Evolutionary conservation across 30 jellyfish, hydroid and myxozoan species (phyloP).

Genomic region (Rhopilema esculentum): DNA sequence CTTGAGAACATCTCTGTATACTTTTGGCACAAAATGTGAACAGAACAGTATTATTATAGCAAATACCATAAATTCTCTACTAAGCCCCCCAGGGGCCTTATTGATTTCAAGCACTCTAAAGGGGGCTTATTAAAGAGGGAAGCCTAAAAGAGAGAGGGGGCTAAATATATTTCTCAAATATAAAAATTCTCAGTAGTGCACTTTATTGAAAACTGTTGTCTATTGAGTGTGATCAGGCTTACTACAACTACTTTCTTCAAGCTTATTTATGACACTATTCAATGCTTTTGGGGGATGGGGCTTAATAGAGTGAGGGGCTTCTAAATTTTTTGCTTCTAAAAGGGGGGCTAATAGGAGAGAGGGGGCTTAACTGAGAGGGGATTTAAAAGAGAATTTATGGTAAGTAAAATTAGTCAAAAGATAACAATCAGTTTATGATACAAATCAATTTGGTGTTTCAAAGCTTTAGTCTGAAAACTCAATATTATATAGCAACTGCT

Average conservation of each 20-base stretch:
- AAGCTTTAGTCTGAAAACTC: slow-evolving; percentile 25
- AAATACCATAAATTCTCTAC: not conserved
- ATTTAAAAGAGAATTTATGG: not conserved
- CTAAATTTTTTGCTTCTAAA: not conserved
- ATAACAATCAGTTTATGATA: not conserved
- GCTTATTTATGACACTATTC: not conserved
- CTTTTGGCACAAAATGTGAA: not conserved
- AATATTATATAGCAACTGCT: slow-evolving; percentile 12
- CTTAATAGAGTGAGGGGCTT: not conserved
- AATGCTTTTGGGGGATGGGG: not conserved
- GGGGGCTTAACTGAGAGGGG: not conserved
- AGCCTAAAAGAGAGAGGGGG: not conserved
- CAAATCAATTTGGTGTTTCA: not conserved
- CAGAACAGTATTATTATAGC: not conserved
- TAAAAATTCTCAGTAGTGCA: not conserved
- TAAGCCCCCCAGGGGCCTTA: not conserved
- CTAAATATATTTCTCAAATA: not conserved
- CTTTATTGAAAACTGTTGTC: not conserved
- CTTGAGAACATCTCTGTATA: not conserved
- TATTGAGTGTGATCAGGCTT: not conserved
- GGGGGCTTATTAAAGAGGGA: not conserved
- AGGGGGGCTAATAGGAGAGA: not conserved
- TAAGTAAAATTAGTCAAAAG: not conserved
- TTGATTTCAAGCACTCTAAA: not conserved
- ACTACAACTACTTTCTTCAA: not conserved